Evolutionary conservation across 2,888 invertebrate species (phyloP).

Genomic region (Clunio marinus): DNA sequence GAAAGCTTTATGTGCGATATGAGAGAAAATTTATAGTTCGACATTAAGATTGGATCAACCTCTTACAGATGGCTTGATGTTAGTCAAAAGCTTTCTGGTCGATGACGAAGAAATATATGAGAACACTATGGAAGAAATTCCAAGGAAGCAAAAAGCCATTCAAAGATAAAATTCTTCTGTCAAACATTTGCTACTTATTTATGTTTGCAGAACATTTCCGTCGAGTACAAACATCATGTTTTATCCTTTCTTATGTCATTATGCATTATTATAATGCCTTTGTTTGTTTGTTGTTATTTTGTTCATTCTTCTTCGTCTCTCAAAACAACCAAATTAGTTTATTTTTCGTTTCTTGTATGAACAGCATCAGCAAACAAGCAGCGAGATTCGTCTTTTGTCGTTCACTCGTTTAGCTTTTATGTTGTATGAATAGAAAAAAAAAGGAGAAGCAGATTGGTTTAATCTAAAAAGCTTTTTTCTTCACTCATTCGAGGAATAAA

Average conservation of each 20-base stretch:
- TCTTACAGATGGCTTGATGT: background rate
- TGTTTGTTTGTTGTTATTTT: background rate
- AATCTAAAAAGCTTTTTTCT: background rate
- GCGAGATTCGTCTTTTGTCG: slow-evolving; percentile 7
- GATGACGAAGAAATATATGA: background rate
- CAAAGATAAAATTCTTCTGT: background rate
- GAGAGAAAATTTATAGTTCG: background rate
- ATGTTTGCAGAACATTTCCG: background rate
- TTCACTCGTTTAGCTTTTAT: background rate
- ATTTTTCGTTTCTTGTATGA: background rate
- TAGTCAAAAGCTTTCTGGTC: background rate
- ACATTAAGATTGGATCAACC: slow-evolving; percentile 6
- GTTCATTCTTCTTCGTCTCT: background rate
- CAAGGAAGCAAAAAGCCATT: background rate
- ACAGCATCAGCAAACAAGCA: background rate
- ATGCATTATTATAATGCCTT: slow-evolving; percentile 29
- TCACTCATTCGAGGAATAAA: background rate
- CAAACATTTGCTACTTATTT: background rate
- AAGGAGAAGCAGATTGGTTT: slow-evolving; percentile 20
- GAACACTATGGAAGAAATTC: background rate
- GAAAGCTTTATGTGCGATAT: background rate
- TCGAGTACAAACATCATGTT: slow-evolving; percentile 9
- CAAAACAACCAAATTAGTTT: slow-evolving; percentile 20
- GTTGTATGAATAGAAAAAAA: background rate
- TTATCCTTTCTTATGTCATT: slow-evolving; percentile 32